Evolutionary conservation across 2,888 invertebrate species (phyloP), one percentile per base, ranked within the genome.

Genomic region (Spicauda simplicius): DNA sequence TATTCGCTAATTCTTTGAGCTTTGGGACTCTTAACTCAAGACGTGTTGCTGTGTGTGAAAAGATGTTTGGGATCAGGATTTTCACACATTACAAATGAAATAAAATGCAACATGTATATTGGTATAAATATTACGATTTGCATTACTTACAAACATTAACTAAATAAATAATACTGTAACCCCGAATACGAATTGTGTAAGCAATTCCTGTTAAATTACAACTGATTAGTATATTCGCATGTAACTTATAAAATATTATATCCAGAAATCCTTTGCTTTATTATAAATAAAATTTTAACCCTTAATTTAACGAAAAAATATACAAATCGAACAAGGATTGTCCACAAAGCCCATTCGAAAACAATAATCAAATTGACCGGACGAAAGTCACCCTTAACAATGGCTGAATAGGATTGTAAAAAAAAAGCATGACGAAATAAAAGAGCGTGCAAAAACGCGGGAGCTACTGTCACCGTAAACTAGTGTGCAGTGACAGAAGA

Each of bases 361-460:
- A 70, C 70, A 67, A 72, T 73, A 69, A 78, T 58, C 71, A 82
- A 85, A 86, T 86, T 80, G 86, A 82, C 82, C 83, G 78, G 77
- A 85, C 76, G 81, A 83, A 82, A 86, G 83, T 83, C 80, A 79
- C 80, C 81, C 82, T 77, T 76, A 72, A 64, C 58, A 64, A 64
- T 53, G 56, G 71, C 72, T 79, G 77, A 82, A 84, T 78, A 72
- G 76, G 37, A 57, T 82, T 81, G n/a, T n/a, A n/a, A 25, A 75
- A 45, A 57, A 69, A 72, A 69, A 72, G 68, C 53, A 45, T 20
- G 14, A 33, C 48, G 12, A 61, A 61, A 20, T 18, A 52, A 41
- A 57, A 59, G 37, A 67, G 53, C 52, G 18, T 41, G 53, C 58
- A 58, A 53, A 58, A 64, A 67, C 64, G 53, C 60, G 56, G 57